Percentiles rank a stretch among this genome's conserved stretches.
These are phyloP conservation scores for Aporrectodea caliginosa DNA, from an alignment of 1,140 invertebrate genomes.

Conservation along the genomic window DNA sequence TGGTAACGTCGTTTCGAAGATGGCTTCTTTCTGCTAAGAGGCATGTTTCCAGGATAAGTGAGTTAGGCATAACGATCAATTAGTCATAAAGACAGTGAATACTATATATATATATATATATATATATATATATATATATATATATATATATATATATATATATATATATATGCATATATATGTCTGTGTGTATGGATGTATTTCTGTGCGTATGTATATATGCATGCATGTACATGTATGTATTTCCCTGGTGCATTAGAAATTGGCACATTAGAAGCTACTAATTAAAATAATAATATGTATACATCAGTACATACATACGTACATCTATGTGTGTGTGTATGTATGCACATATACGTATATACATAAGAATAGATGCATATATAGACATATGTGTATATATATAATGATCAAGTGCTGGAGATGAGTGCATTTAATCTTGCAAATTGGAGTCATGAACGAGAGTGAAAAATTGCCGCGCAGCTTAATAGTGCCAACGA, in stretches of 20 bases:
- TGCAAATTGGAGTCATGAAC: neutral
- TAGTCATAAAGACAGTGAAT: neutral
- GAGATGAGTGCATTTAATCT: neutral
- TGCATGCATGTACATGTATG: neutral
- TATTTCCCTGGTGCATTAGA: too few relatives aligned
- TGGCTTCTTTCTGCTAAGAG: neutral
- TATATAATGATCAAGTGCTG: neutral
- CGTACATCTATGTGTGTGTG: neutral
- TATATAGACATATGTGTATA: neutral
- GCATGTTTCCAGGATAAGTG: too few relatives aligned
- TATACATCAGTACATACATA: too few relatives aligned
- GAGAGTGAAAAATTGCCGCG: neutral
- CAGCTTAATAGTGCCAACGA: neutral
- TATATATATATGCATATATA: neutral
- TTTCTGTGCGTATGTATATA: neutral
- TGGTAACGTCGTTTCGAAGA: neutral
- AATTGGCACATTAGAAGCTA: too few relatives aligned
- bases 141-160: constrained; percentile 1
- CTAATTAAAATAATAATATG: too few relatives aligned
- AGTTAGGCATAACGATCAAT: too few relatives aligned
- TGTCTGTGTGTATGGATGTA: neutral
- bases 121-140: neutral
- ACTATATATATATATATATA: neutral
- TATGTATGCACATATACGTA: neutral
- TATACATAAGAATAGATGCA: neutral